phyloP scores from a whole-genome alignment of 2,113 vertebrate genomes.

The Mohoua ochrocephala region DNA sequence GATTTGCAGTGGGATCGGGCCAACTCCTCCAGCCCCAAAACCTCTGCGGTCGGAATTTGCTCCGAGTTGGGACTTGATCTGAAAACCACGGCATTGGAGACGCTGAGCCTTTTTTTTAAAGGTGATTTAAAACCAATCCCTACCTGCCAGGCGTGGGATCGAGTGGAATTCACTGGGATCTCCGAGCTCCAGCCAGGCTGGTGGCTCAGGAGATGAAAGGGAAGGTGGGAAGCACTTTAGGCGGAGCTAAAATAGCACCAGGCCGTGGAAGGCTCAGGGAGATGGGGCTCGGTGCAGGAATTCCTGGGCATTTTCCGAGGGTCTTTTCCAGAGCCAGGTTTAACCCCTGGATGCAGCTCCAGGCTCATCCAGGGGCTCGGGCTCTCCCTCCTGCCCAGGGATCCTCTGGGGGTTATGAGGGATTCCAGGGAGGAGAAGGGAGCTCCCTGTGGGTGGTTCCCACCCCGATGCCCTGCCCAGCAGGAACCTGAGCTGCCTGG shows the following conservation, averaged over 20 bases:
- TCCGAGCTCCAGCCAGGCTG: neutral
- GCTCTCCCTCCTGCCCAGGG: neutral
- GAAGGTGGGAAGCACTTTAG: neutral
- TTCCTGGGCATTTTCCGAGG: neutral
- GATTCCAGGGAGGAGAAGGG: neutral
- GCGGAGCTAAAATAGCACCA: neutral
- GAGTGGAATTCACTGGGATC: neutral
- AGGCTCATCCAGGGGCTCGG: accelerated
- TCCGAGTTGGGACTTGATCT: neutral
- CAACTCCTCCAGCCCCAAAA: neutral
- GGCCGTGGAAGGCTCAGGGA: neutral
- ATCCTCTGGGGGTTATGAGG: neutral
- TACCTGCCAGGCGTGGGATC: neutral
- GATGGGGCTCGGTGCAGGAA: neutral
- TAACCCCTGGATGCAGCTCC: neutral
- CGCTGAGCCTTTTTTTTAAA: neutral
- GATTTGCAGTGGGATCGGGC: neutral
- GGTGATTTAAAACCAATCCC: neutral
- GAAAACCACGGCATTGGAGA: neutral
- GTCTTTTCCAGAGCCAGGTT: neutral
- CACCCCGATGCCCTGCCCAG: accelerated
- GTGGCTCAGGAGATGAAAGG: neutral
- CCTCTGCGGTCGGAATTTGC: neutral
- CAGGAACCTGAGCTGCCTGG: neutral
- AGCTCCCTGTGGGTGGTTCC: neutral